These are phyloP conservation scores for Neostethus bicornis DNA, from an alignment of 2,797 vertebrate species.

Conservation along the genomic window DNA sequence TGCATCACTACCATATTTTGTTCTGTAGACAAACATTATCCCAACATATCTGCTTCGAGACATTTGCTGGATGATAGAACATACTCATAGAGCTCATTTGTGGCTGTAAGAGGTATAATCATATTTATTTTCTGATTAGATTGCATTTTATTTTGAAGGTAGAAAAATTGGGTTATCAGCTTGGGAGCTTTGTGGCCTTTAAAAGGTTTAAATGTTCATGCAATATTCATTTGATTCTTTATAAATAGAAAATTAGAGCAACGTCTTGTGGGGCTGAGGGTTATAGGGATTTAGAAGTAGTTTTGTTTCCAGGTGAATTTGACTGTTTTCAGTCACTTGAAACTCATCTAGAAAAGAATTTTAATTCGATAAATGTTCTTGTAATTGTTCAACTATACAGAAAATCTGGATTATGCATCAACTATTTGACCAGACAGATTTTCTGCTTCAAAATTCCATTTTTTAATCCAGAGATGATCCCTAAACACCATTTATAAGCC, in stretches of 20 bases:
- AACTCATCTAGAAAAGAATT: too few relatives aligned
- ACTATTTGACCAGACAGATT: background rate
- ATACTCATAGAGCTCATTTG: background rate
- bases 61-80: conserved; percentile 6
- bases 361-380: background rate
- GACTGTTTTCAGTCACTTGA: too few relatives aligned
- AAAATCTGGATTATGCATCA: background rate
- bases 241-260: too few relatives aligned
- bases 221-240: too few relatives aligned
- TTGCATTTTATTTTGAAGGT: background rate
- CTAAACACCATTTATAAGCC: background rate
- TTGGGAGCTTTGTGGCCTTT: background rate
- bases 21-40: background rate
- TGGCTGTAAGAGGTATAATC: background rate
- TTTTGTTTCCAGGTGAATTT: too few relatives aligned
- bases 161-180: background rate
- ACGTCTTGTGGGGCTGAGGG: too few relatives aligned
- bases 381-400: too few relatives aligned
- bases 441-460: background rate
- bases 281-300: too few relatives aligned
- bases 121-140: background rate
- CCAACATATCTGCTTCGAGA: background rate
- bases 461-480: background rate
- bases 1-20: too few relatives aligned
- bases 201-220: too few relatives aligned